Evolutionary conservation across 2,888 invertebrate genomes (phyloP).

Genomic region (Macaria liturata): DNA sequence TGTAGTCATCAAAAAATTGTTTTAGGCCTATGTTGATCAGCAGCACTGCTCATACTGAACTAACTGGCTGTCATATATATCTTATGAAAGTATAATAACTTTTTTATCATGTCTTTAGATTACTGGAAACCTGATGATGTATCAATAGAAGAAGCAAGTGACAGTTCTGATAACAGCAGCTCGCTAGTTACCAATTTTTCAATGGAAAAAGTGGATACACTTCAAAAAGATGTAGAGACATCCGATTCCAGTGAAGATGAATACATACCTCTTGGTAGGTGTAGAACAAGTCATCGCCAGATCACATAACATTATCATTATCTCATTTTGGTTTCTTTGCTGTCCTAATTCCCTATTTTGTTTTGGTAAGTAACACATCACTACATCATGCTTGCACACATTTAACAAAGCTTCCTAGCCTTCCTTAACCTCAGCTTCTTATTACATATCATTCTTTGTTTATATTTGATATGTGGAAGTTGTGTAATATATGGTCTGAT

Average conservation of each 20-base stretch:
- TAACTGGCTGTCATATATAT: too few species aligned
- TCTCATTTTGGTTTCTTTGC: constrained; percentile 3
- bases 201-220: constrained; percentile 64
- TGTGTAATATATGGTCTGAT: neutral
- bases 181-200: constrained; percentile 71
- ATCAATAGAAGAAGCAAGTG: constrained; percentile 70
- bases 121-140: constrained; percentile 75
- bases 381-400: neutral
- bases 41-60: too few species aligned
- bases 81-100: too few species aligned
- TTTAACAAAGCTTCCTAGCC: neutral
- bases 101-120: constrained; percentile 48
- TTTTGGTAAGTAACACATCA: neutral
- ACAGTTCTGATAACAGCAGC: constrained; percentile 75
- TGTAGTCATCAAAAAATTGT: too few species aligned
- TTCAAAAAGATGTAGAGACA: constrained; percentile 67
- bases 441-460: too few species aligned
- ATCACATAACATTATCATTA: neutral
- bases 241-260: constrained; percentile 79
- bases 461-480: too few species aligned
- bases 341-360: neutral
- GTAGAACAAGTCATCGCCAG: constrained; percentile 1
- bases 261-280: constrained; percentile 71
- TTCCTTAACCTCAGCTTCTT: too few species aligned
- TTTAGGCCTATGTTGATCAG: too few species aligned